These are phyloP conservation scores for Tipula vernalis DNA, from an alignment of 2,888 invertebrate genomes.

Conservation along the genomic window DNA sequence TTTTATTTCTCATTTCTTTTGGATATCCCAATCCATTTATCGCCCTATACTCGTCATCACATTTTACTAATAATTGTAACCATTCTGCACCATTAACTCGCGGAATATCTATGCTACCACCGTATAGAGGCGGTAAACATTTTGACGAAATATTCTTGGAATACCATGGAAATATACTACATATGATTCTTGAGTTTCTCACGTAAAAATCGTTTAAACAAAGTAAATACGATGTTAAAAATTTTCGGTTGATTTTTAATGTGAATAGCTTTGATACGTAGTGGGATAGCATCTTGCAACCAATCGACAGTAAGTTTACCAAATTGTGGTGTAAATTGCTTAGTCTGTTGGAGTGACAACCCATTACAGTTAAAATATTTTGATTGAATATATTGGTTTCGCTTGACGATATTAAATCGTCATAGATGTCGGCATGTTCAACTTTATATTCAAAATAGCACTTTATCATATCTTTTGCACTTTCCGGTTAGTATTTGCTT, in stretches of 20 bases:
- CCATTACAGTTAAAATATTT: conserved; percentile 66
- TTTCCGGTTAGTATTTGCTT: conserved; percentile 80
- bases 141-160: conserved; percentile 64
- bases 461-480: conserved; percentile 64
- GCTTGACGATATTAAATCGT: conserved; percentile 53
- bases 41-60: conserved; percentile 60
- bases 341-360: conserved; percentile 63
- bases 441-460: conserved; percentile 70
- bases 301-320: conserved; percentile 76
- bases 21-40: conserved; percentile 66
- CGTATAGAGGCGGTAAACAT: conserved; percentile 56
- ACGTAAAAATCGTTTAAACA: conserved; percentile 80
- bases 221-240: conserved; percentile 78
- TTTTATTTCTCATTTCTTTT: conserved; percentile 26
- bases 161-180: conserved; percentile 68
- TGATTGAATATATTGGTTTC: conserved; percentile 68
- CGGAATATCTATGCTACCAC: conserved; percentile 57
- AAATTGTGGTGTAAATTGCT: conserved; percentile 76
- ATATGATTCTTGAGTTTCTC: conserved; percentile 74
- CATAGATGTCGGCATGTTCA: conserved; percentile 62
- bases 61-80: conserved; percentile 55
- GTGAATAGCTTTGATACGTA: conserved; percentile 76
- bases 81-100: conserved; percentile 58
- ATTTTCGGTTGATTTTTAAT: conserved; percentile 81
- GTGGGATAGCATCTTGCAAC: conserved; percentile 74